Base-by-base conservation (phyloP, 2,113 vertebrate genomes). In the Scytalopus superciliaris region DNA sequence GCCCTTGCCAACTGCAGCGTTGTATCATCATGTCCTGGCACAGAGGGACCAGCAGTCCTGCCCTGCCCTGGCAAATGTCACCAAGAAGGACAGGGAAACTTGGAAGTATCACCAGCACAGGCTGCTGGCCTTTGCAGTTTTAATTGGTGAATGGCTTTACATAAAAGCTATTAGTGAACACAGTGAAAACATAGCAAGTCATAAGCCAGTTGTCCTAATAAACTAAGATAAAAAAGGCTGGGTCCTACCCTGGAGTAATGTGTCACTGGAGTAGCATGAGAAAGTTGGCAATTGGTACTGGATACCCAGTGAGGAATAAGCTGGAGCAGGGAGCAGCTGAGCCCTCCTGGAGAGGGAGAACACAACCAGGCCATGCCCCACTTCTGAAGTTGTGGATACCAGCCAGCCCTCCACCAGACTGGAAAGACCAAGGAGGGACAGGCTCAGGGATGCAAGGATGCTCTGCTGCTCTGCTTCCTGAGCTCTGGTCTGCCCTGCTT, bases 221-320 rank as follows among this genome's bases (percentile, higher is more conserved):
- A 90, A 76, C 15, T 9, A 56, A 77, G 47, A 57, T 4, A 13
- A 44, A 56, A 90, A 47, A 84, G 28, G 53, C 53, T 82, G 50
- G 24, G 22, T 56, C 16, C 30, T 14, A 14, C n/a, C 23, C 72
- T 80, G 37, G 22, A 75, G 67, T 42, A 72, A 60, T 27, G 14
- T 63, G 7, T 63, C 52, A 5, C 56, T 78, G 60, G 42, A 87
- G 18, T 5, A 70, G 39, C 39, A 30, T 4, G 33, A 89, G 47
- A 74, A 55, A 84, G 72, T 50, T 74, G 64, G 37, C 68, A 27
- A 30, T n/a, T 57, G 1, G 1, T 77, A 44, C n/a, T 21, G n/a
- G 40, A 17, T 56, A 37, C 0, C 2, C 18, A 19, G 30, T 5
- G 3, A 83, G 57, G 40, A 63, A 31, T 22, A 45, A 0, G 1